Conservation (phyloP, 2,113 vertebrate species). For the Anhinga anhinga region DNA sequence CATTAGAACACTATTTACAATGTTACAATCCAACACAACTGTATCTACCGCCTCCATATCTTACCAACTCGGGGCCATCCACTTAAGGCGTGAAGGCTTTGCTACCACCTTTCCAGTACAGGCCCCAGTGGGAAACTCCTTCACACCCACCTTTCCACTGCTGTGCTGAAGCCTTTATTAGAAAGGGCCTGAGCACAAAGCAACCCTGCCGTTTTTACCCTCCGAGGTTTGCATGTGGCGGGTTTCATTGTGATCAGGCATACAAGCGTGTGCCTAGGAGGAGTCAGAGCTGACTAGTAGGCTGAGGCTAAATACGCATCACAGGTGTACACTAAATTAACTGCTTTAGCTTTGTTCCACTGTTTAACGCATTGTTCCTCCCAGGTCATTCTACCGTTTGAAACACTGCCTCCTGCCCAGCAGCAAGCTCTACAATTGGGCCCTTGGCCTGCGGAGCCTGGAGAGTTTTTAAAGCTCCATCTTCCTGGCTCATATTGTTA, state of each 20-base stretch:
- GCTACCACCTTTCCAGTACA: not conserved
- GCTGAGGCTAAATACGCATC: not conserved
- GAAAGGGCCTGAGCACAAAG: not conserved
- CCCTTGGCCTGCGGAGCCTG: not conserved
- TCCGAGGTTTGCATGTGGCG: not conserved
- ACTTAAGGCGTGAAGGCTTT: not conserved
- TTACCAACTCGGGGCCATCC: not conserved
- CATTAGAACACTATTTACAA: not conserved
- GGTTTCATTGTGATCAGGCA: not conserved
- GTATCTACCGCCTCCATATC: accelerated
- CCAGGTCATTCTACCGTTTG: not conserved
- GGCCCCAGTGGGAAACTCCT: not conserved
- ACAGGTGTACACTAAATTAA: not conserved
- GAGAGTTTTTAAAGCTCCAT: not conserved
- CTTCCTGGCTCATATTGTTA: not conserved
- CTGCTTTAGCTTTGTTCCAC: no score
- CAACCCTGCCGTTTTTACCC: not conserved
- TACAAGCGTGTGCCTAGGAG: not conserved
- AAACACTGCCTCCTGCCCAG: not conserved
- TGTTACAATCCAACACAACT: not conserved
- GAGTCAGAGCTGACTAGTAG: not conserved
- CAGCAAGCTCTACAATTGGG: not conserved
- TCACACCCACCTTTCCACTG: not conserved
- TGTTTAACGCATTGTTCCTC: no score
- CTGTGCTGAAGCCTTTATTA: not conserved